Evolutionary conservation across 2,888 invertebrate species (phyloP).

Genomic region (Lasioglossum vierecki): DNA sequence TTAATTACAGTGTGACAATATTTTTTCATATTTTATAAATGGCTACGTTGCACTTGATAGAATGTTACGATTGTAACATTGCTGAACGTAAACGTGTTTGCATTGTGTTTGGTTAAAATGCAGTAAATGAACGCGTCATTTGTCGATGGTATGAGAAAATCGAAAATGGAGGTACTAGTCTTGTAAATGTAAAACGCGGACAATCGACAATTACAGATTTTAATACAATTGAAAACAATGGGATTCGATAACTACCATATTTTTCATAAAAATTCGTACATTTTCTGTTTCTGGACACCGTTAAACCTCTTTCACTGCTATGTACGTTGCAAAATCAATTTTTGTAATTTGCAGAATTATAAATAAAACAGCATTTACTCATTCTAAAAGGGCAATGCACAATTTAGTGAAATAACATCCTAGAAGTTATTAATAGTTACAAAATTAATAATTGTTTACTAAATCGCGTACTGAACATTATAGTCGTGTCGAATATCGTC

Average conservation of each 20-base stretch:
- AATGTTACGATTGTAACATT: neutral
- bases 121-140: neutral
- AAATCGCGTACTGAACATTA: neutral
- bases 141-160: neutral
- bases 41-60: neutral
- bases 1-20: neutral
- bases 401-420: neutral
- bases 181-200: neutral
- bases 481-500: too few relatives aligned
- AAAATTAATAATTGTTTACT: neutral
- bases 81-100: neutral
- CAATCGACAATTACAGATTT: neutral
- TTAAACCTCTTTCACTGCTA: neutral
- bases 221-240: neutral
- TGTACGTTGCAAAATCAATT: neutral
- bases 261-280: neutral
- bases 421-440: neutral
- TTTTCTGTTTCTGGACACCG: neutral
- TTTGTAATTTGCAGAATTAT: neutral
- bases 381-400: neutral
- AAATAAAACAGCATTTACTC: neutral
- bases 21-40: neutral
- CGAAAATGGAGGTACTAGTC: neutral
- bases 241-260: neutral
- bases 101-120: neutral